A percentile compares a stretch with the other conserved stretches of the same genome.
Conservation (phyloP, 1,140 invertebrate genomes). For the Aphelenchoides fujianensis region DNA sequence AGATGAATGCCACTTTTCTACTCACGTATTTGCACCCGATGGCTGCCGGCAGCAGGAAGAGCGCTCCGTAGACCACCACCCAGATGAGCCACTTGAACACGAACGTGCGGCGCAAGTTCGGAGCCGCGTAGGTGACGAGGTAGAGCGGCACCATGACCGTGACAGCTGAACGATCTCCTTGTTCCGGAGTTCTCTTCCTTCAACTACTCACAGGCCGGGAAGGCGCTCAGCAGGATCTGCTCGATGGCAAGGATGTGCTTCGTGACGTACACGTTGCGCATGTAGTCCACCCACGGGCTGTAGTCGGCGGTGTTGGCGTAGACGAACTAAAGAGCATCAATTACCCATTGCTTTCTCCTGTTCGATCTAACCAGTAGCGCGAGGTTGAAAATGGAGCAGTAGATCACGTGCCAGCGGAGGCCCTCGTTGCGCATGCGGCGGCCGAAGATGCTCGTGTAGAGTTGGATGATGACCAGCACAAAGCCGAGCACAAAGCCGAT, state of each 20-base stretch:
- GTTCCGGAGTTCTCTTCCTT: not conserved
- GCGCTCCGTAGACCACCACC: constrained; percentile 8
- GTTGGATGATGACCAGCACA: constrained; percentile 7
- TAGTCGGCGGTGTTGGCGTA: constrained; percentile 2
- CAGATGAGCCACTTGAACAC: constrained; percentile 20
- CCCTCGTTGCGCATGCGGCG: constrained; percentile 20
- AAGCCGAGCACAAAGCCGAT: constrained; percentile 14
- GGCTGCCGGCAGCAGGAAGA: not conserved
- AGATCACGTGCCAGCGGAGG: constrained; percentile 7
- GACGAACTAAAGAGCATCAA: constrained; percentile 10
- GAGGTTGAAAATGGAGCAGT: constrained; percentile 1
- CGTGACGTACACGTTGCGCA: constrained; percentile 19
- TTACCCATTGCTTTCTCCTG: too few species aligned
- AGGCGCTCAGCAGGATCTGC: not conserved
- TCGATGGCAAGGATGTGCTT: constrained; percentile 5
- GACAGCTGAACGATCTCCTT: constrained; percentile 9
- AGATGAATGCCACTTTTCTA: too few species aligned
- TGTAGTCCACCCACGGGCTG: constrained; percentile 16
- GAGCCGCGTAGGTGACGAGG: constrained; percentile 4
- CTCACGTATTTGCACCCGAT: constrained; percentile 7
- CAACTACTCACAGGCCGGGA: constrained; percentile 20
- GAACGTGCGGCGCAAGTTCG: constrained; percentile 3
- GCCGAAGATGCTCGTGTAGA: constrained; percentile 13
- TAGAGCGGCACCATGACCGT: constrained; percentile 9
- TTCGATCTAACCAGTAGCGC: not conserved